phyloP scores from a whole-genome alignment of 2,797 vertebrate genomes.

The Nannoperca obscura region DNA sequence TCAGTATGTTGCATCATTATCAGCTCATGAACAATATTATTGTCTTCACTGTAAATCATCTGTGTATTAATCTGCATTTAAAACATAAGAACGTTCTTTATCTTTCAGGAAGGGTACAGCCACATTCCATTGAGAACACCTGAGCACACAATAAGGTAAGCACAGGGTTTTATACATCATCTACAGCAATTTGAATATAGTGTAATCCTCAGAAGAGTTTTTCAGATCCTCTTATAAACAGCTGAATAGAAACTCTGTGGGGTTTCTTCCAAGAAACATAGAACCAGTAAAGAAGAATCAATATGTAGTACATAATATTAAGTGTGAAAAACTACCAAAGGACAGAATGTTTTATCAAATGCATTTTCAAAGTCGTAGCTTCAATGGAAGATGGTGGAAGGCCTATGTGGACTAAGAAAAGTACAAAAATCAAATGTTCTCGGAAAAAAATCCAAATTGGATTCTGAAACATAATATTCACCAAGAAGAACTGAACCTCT shows the following conservation, averaged over 20 bases:
- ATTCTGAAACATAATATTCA: neutral
- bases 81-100: neutral
- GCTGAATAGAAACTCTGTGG: conserved; percentile 24
- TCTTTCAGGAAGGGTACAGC: conserved; percentile 18
- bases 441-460: neutral
- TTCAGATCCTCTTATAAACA: conserved; percentile 22
- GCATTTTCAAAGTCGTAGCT: conserved; percentile 7
- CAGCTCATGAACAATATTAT: neutral
- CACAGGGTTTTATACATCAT: conserved; percentile 25
- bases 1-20: conserved; percentile 19
- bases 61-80: conserved; percentile 2
- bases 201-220: conserved; percentile 31
- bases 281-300: conserved; percentile 25
- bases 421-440: no score
- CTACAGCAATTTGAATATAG: conserved; percentile 28
- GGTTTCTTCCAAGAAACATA: conserved; percentile 22
- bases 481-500: neutral
- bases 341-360: conserved; percentile 10
- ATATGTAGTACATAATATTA: conserved; percentile 1
- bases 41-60: neutral
- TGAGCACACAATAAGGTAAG: conserved; percentile 27
- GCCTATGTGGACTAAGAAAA: neutral
- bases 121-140: conserved; percentile 20
- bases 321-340: conserved; percentile 15
- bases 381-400: neutral